Base-by-base conservation (phyloP, 2,888 invertebrate species). In the Agriopis aurantiaria region DNA sequence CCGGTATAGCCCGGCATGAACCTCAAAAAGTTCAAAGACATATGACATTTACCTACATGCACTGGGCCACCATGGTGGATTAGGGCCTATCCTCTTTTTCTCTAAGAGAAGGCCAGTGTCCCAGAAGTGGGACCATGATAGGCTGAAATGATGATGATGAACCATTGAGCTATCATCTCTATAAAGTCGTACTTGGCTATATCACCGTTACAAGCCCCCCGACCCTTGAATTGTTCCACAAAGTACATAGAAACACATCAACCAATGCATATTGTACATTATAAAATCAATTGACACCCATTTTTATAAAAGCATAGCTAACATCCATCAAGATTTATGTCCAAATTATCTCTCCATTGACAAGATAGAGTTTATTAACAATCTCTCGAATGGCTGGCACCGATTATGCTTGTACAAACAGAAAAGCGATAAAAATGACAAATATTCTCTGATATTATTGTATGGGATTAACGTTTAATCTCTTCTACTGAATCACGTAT, bases 371-470 rank as follows among this genome's bases (percentile, higher is more conserved):
- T 80, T 81, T 84, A 68, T 71, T 90, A 91, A 88, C 88, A 88
- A 87, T 87, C 88, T 86, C 78, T 82, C 33, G 82, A 88, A 85
- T 87, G 82, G 79, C 80, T 76, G 80, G 76, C 85, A 83, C 81
- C 85, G 88, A 91, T 90, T 91, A 89, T 82, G 81, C 78, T 80
- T 84, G 46, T 78, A 80, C 85, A 91, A 88, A 90, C 88, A 88
- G 52, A 71, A 78, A 76, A 72, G 69, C 75, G 91, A 91, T 92
- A 91, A 92, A 80, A 87, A 83, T 86, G 87, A 84, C 82, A 85
- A 85, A 86, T 84, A 84, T 79, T 75, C 49, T 12, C 75, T 67
- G 60, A 75, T 82, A 82, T 85, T 84, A 85, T 83, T 84, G 83
- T 72, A 40, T 40, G 41, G 52, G 49, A 69, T 69, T 73, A 74